phyloP scores from a whole-genome alignment of 1,140 invertebrate species.

The Pogonus chalceus region DNA sequence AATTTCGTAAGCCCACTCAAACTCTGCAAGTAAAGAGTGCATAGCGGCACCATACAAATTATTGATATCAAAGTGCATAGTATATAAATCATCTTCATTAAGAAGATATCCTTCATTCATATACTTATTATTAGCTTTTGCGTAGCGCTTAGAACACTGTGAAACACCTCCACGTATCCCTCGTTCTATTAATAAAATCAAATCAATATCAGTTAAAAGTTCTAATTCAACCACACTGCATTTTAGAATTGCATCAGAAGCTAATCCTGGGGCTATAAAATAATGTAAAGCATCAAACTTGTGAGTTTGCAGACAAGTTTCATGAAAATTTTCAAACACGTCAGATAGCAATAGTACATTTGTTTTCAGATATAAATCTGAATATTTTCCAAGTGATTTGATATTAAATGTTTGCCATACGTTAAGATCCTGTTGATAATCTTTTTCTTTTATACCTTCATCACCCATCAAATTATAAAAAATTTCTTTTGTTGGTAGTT shows the following conservation, averaged over 20 bases:
- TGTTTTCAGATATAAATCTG: no score
- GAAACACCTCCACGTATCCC: constrained; percentile 12
- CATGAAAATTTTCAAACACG: not conserved
- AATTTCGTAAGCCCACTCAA: constrained; percentile 23
- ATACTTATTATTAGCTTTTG: constrained; percentile 29
- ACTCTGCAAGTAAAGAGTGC: constrained; percentile 20
- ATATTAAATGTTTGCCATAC: not conserved
- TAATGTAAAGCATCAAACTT: not conserved
- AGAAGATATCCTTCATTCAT: constrained; percentile 24
- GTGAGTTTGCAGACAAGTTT: not conserved
- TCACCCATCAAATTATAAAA: no score
- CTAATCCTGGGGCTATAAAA: not conserved
- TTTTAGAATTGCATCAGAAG: constrained; percentile 30
- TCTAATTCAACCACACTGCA: constrained; percentile 28
- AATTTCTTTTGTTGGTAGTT: no score
- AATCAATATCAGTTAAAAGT: constrained; percentile 28
- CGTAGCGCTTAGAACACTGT: constrained; percentile 19
- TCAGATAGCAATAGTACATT: not conserved
- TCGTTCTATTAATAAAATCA: constrained; percentile 25
- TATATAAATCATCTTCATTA: constrained; percentile 19
- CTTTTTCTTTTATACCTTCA: not conserved
- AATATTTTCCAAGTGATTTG: not conserved
- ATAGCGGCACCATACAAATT: constrained; percentile 38
- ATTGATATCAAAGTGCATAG: constrained; percentile 34
- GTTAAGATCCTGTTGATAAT: not conserved